Evolutionary conservation across 2,888 invertebrate species (phyloP).

Genomic region (Subacronicta megacephala): DNA sequence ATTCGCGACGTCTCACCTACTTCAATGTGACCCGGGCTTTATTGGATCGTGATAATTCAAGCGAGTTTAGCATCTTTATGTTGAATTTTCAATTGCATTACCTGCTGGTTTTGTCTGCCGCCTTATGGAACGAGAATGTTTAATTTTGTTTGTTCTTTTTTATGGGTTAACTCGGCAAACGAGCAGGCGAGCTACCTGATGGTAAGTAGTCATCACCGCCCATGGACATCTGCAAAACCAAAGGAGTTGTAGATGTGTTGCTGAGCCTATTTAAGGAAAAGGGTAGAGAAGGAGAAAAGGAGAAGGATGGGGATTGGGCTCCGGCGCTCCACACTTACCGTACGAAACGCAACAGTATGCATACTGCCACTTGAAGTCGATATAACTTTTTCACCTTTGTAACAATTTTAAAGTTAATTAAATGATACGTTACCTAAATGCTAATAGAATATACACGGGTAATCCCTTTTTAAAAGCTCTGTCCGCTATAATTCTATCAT

Average conservation of each 20-base stretch:
- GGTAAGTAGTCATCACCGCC: no score
- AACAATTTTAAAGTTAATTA: not conserved
- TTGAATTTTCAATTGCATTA: slow-evolving; percentile 30
- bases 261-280: no score
- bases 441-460: slow-evolving; percentile 9
- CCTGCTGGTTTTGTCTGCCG: slow-evolving; percentile 1
- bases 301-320: no score
- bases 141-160: slow-evolving; percentile 12
- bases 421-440: not conserved
- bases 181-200: no score
- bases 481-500: slow-evolving; percentile 9
- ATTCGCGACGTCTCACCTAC: slow-evolving; percentile 25
- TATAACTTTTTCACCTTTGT: no score
- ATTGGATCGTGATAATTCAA: slow-evolving; percentile 43
- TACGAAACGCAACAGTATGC: no score
- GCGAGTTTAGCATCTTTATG: slow-evolving; percentile 28
- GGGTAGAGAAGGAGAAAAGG: no score
- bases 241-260: no score
- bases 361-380: no score
- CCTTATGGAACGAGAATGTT: slow-evolving; percentile 10
- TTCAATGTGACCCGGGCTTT: slow-evolving; percentile 28
- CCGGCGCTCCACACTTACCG: no score
- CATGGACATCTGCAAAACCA: no score
- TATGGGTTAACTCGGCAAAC: no score
- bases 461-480: slow-evolving; percentile 6